Percentiles rank a stretch among this genome's conserved stretches.
phyloP scores from a whole-genome alignment of 2,113 vertebrate species.

The Myotis lucifugus region DNA sequence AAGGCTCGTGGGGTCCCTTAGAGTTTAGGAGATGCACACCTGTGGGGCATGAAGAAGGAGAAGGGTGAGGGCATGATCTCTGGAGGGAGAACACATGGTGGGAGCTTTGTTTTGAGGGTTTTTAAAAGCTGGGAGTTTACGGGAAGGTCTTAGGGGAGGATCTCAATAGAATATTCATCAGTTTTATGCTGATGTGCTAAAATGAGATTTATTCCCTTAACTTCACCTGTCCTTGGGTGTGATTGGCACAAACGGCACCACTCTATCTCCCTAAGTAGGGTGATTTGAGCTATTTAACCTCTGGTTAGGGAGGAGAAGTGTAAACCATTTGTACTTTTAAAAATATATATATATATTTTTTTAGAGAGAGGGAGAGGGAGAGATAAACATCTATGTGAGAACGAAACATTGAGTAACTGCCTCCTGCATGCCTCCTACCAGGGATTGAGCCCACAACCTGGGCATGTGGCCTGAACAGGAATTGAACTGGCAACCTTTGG shows the following conservation, averaged over 20 bases:
- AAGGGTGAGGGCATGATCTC: no score
- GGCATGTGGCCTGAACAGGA: neutral
- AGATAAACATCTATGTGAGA: neutral
- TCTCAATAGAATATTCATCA: neutral
- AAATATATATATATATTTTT: neutral
- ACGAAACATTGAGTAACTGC: neutral
- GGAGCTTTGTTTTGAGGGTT: neutral
- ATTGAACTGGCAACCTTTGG: neutral
- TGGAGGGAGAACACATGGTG: neutral
- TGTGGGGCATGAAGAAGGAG: no score
- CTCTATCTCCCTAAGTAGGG: neutral
- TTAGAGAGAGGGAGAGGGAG: neutral
- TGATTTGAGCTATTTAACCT: neutral
- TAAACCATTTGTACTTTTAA: neutral
- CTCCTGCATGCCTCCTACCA: neutral
- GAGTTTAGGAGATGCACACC: no score
- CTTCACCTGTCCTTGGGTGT: neutral
- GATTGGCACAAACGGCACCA: neutral
- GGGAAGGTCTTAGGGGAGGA: neutral
- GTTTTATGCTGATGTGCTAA: neutral
- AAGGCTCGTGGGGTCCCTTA: no score
- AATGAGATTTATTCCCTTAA: neutral
- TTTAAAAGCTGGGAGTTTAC: neutral
- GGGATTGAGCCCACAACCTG: neutral
- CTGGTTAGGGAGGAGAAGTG: neutral